A percentile compares a stretch with the other conserved stretches of the same genome.
Evolutionary conservation across 1,140 invertebrate genomes (phyloP).

Genomic region (Brachionus sp.): DNA sequence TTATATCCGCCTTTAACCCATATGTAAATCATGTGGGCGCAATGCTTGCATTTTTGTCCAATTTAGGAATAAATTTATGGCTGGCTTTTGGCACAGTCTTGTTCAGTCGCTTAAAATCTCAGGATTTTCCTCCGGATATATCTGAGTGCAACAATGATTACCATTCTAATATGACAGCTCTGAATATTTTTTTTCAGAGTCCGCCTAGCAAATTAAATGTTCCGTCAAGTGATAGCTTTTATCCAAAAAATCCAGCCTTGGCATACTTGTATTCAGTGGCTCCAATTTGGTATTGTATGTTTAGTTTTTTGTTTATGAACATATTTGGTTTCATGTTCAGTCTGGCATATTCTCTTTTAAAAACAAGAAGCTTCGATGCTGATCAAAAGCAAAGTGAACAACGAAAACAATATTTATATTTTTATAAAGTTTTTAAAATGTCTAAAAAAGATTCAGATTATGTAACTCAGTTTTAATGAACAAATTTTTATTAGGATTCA

Average conservation of each 20-base stretch:
- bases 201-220: neutral
- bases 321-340: neutral
- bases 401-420: neutral
- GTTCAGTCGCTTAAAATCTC: neutral
- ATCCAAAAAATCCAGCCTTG: neutral
- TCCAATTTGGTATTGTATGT: conserved; percentile 20
- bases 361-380: neutral
- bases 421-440: conserved; percentile 4
- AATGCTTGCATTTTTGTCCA: neutral
- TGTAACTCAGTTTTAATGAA: too few species aligned
- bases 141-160: neutral
- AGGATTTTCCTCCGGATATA: neutral
- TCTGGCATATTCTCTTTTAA: neutral
- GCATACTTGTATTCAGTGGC: neutral
- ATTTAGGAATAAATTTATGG: conserved; percentile 17
- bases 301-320: neutral
- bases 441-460: neutral
- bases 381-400: neutral
- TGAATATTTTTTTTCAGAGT: neutral
- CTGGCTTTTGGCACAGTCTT: neutral
- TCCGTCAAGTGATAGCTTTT: neutral
- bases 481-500: too few species aligned
- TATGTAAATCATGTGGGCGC: neutral
- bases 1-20: neutral
- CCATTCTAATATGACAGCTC: neutral